phyloP scores from a whole-genome alignment of 2,113 vertebrate genomes.

The Upupa epops region DNA sequence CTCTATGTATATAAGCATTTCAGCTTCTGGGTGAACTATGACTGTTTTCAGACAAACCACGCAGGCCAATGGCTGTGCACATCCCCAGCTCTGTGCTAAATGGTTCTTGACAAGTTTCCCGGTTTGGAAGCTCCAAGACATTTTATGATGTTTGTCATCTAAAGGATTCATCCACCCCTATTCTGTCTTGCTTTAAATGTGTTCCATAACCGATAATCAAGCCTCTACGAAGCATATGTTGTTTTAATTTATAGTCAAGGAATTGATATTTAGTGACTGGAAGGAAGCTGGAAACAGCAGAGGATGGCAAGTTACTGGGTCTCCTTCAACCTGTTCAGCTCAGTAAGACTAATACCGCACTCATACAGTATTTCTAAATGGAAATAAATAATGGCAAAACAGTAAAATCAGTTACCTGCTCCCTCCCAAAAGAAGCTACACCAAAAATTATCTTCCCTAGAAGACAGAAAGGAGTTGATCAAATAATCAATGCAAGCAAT shows the following conservation, averaged over 20 bases:
- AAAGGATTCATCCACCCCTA: not conserved
- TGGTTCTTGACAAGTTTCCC: not conserved
- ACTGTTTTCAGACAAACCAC: not conserved
- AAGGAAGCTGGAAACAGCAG: not conserved
- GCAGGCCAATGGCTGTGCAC: not conserved
- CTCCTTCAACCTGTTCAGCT: not conserved
- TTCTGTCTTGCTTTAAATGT: not conserved
- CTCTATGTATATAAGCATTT: not conserved
- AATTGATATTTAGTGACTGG: not conserved
- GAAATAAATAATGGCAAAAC: not conserved
- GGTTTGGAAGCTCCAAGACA: not conserved
- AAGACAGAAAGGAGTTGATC: not conserved
- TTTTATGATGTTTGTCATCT: not conserved
- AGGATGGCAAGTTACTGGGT: not conserved
- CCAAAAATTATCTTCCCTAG: not conserved
- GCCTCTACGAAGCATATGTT: not conserved
- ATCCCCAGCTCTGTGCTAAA: not conserved
- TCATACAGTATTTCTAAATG: not conserved
- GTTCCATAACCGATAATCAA: not conserved
- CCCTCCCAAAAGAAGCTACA: not conserved
- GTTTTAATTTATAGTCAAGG: not conserved
- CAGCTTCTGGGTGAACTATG: not conserved
- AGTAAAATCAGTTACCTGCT: not conserved
- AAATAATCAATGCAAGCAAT: not conserved
- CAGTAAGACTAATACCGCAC: not conserved